Evolutionary conservation across 2,113 vertebrate genomes (phyloP).

Genomic region (Nothocercus julius): DNA sequence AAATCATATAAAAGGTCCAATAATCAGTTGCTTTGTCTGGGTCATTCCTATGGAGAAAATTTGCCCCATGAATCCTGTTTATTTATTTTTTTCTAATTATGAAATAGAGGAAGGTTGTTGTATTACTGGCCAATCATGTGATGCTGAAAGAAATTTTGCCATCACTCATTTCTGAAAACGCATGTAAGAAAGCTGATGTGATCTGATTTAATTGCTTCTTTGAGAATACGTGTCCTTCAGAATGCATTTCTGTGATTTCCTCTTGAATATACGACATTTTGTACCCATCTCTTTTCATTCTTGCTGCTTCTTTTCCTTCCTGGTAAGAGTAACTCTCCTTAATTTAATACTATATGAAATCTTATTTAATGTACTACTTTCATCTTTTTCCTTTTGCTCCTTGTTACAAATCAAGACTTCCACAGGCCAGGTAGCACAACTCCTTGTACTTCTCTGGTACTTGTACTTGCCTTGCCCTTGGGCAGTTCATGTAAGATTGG

Average conservation of each 20-base stretch:
- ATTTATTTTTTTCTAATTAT: neutral
- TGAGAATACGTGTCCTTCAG: neutral
- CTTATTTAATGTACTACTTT: neutral
- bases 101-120: too few species aligned
- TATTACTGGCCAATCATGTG: neutral
- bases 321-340: neutral
- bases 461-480: neutral
- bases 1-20: neutral
- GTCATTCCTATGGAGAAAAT: neutral
- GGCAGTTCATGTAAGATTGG: neutral
- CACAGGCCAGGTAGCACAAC: neutral
- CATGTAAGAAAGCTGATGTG: neutral
- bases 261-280: neutral
- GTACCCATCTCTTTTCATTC: neutral
- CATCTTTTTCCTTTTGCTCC: neutral
- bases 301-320: neutral
- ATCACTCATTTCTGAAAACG: neutral
- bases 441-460: neutral
- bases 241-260: neutral
- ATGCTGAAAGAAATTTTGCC: neutral
- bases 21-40: neutral
- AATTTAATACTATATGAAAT: neutral
- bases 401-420: neutral
- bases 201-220: accelerated
- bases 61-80: neutral